Evolutionary conservation across 2,888 invertebrate genomes (phyloP), one percentile per base, ranked within the genome.

Genomic region (Salticus scenicus): DNA sequence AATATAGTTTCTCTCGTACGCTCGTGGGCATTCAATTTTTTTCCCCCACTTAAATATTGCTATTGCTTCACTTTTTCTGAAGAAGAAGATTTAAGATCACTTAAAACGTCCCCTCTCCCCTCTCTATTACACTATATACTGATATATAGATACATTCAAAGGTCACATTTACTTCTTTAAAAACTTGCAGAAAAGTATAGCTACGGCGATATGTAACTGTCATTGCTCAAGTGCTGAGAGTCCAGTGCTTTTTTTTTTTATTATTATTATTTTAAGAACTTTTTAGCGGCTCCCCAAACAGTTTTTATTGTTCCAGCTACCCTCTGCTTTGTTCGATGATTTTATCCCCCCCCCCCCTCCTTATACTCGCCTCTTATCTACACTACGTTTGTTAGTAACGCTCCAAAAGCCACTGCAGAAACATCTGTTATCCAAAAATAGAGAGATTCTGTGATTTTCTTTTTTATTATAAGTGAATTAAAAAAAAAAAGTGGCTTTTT

Each of bases 11-110:
- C 57, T 33, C 67, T 33, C 33, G 12, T 27, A 37, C 33, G 33
- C 31, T n/a, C 37, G 63, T 5, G 57, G 37, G 20, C 41, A n/a
- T 76, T 51, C 51, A 24, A 37, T 51, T 41, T 24, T 47, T 71
- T 28, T 17, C 24, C 67, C 72, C 72, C 77, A 84, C 77, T 84
- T 77, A 77, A n/a, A 57, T 41, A 77, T n/a, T 72, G 71, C 76
- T 76, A 83, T 64, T 67, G 69, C 83, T 84, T 77, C 83, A 77
- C 83, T 84, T 83, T 76, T 83, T 77, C 83, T 77, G 77, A 84
- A 73, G 66, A 66, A 76, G 64, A 71, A 83, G 83, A 82, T 82
- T 82, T 82, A 76, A 82, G 82, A 84, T 84, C 83, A 84, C 83
- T 84, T 84, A 84, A 84, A 83, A 84, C 72, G n/a, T 24, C 57